Conservation (phyloP, 2,797 vertebrate genomes). For the Iguana delicatissima region DNA sequence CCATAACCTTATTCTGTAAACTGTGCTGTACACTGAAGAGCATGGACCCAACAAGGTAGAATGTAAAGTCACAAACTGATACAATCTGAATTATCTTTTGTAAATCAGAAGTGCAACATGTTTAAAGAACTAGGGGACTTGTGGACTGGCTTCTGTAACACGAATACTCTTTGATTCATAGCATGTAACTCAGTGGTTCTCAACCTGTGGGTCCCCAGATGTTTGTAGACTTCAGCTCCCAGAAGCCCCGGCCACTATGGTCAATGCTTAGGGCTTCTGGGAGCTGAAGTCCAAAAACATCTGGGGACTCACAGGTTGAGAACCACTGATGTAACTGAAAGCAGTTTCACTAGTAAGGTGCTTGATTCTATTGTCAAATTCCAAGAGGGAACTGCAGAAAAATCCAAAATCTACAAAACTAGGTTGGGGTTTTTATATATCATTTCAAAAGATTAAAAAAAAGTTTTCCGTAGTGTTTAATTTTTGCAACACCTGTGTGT, state of each 20-base stretch:
- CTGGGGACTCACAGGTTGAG: too few relatives aligned
- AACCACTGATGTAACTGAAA: slow-evolving; percentile 47
- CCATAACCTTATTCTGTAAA: neutral
- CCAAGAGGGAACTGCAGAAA: slow-evolving; percentile 6
- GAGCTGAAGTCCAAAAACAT: too few relatives aligned
- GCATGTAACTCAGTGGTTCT: too few relatives aligned
- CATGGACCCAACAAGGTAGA: too few relatives aligned
- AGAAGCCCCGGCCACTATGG: too few relatives aligned
- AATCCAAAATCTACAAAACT: neutral
- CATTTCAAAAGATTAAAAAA: neutral
- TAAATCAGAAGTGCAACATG: slow-evolving; percentile 25
- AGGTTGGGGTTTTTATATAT: neutral
- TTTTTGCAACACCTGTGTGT: neutral
- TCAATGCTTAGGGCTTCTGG: too few relatives aligned
- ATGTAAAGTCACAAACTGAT: slow-evolving; percentile 34
- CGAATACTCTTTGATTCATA: slow-evolving; percentile 50
- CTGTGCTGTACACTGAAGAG: neutral
- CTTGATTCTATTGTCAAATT: slow-evolving; percentile 50
- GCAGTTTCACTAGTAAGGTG: slow-evolving; percentile 23
- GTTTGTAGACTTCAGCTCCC: too few relatives aligned
- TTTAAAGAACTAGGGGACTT: slow-evolving; percentile 34
- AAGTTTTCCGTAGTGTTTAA: neutral
- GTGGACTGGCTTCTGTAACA: slow-evolving; percentile 40
- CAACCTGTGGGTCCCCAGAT: too few relatives aligned
- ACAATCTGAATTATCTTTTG: slow-evolving; percentile 5